Percentiles rank a stretch among this genome's conserved stretches.
phyloP scores from a whole-genome alignment of 2,797 vertebrate species.

The Urocyon cinereoargenteus region DNA sequence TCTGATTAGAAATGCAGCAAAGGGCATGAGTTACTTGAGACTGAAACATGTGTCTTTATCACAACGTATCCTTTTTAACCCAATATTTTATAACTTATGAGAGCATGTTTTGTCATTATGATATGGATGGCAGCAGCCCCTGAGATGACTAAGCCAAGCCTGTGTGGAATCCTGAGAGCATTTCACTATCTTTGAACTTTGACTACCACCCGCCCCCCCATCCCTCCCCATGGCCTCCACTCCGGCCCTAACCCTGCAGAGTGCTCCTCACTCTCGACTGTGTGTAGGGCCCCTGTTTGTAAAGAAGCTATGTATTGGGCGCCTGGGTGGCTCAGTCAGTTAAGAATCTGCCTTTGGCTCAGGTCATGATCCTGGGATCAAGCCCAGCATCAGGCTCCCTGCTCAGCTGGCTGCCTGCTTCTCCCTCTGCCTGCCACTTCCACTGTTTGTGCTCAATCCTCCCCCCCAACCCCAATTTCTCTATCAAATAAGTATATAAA shows the following conservation, averaged over 20 bases:
- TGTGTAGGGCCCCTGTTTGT: neutral
- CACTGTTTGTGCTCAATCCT: no score
- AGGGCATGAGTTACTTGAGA: neutral
- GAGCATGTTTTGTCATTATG: neutral
- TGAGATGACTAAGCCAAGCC: neutral
- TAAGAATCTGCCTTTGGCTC: no score
- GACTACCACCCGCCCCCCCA: neutral
- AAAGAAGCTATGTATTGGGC: neutral
- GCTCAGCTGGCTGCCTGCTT: no score
- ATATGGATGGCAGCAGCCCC: neutral
- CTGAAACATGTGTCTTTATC: neutral
- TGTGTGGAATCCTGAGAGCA: neutral
- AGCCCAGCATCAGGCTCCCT: no score
- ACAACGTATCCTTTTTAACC: neutral
- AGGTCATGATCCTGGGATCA: no score
- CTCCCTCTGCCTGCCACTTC: no score
- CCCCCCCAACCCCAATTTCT: no score
- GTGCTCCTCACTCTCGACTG: rapidly evolving
- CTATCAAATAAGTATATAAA: no score
- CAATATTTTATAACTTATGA: neutral
- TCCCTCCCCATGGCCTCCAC: rapidly evolving
- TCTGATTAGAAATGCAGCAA: neutral
- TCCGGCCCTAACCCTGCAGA: neutral
- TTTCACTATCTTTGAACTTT: neutral
- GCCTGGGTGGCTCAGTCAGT: no score